Conservation (phyloP, 1,140 invertebrate genomes). For the Macrostomum lignano region DNA sequence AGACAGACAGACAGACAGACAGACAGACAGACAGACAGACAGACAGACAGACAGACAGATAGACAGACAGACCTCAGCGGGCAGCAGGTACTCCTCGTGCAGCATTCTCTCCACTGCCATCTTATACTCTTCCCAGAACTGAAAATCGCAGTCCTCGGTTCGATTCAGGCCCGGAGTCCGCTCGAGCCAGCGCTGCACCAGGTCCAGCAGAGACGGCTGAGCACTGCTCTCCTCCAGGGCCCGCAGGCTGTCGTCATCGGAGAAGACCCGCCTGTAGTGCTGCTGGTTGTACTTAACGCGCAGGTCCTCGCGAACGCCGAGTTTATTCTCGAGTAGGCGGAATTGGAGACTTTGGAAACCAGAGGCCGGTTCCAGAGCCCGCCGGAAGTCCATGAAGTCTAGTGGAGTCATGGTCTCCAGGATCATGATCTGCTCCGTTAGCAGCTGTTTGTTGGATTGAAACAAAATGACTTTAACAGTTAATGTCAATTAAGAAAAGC, state of each 20-base stretch:
- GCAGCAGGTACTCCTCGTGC: slow-evolving; percentile 37
- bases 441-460: too few species aligned
- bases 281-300: slow-evolving; percentile 70
- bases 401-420: slow-evolving; percentile 87
- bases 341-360: slow-evolving; percentile 94
- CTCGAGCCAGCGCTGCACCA: slow-evolving; percentile 52
- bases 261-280: slow-evolving; percentile 55
- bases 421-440: slow-evolving; percentile 84
- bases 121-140: slow-evolving; percentile 72
- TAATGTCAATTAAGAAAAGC: too few species aligned
- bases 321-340: slow-evolving; percentile 72
- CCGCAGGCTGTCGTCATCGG: too few species aligned
- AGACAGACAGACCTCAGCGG: too few species aligned
- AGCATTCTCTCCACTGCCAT: slow-evolving; percentile 44
- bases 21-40: too few species aligned
- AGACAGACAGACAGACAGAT: too few species aligned
- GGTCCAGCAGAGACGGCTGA: too few species aligned
- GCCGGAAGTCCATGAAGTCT: slow-evolving; percentile 76
- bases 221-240: too few species aligned
- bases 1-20: too few species aligned
- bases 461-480: too few species aligned
- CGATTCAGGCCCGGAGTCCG: slow-evolving; percentile 64
- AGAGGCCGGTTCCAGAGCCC: slow-evolving; percentile 64
- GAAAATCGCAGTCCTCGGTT: slow-evolving; percentile 46
- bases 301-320: slow-evolving; percentile 59